Base-by-base conservation (phyloP, 2,113 vertebrate species). In the Xenus cinereus region DNA sequence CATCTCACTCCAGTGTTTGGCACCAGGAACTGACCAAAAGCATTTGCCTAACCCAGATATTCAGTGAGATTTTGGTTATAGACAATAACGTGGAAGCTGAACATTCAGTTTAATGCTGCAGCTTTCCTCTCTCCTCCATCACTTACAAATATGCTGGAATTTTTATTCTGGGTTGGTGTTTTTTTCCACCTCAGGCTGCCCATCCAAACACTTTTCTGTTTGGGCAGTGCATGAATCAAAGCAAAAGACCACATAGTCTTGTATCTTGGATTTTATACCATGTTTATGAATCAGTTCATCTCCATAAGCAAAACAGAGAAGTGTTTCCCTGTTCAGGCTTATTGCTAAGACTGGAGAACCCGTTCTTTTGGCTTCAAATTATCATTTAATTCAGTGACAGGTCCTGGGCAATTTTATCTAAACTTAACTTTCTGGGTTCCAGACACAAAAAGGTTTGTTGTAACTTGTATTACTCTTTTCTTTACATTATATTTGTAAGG, bases 71-170 rank as follows among this genome's bases (percentile, higher is more conserved):
- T 84, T 89, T 63, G 39, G 21, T 62, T 39, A 27, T 3, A 14
- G 64, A 32, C 2, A 0, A 3, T 37, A 21, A 46, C 0, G 0
- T 46, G 33, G 39, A 64, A 69, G 28, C 50, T 63, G 59, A 64
- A 48, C 11, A 14, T 33, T 16, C 20, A n/a, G 26, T 53, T 45
- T 51, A 46, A 17, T 9, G 14, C 54, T 82, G 15, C 30, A 48
- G 26, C 46, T 68, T 54, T 7, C 9, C 8, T 69, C 15, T 67
- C 14, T 51, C 24, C 35, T 48, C 27, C 41, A 17, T 63, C 48
- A 5, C 21, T 75, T 72, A 10, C 4, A 57, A n/a, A 80, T 33
- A 9, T 35, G 11, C 35, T 86, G 53, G 32, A 27, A 30, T 84
- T 46, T 32, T 87, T 86, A 7, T 89, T 92, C 26, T 30, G 39